Conservation (phyloP, 2,797 vertebrate species). For the Spinus olivaceus region DNA sequence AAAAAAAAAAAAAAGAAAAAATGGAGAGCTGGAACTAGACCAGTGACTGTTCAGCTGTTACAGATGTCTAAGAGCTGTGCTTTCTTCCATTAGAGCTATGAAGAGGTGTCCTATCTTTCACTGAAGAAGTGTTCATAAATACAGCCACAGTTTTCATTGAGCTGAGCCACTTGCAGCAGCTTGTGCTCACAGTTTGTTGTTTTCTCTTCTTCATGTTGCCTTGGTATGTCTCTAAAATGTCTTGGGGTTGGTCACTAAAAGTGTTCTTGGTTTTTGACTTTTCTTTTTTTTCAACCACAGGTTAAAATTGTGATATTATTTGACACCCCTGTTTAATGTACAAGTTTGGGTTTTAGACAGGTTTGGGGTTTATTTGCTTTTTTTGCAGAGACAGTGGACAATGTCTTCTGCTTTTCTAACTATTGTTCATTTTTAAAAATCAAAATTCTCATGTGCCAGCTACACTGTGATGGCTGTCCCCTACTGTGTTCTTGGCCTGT, state of each 20-base stretch:
- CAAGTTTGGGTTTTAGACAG: not conserved
- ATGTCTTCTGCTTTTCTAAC: not conserved
- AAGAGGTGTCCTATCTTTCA: not conserved
- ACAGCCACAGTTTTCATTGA: not conserved
- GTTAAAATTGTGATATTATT: not conserved
- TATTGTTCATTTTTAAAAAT: not conserved
- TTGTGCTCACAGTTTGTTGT: not conserved
- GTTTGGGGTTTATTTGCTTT: not conserved
- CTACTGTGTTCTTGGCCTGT: slow-evolving; percentile 26
- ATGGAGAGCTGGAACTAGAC: not conserved
- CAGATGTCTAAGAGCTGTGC: not conserved
- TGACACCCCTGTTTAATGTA: not conserved
- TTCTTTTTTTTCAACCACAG: not conserved
- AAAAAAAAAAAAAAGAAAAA: fast-evolving
- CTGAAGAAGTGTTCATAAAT: not conserved
- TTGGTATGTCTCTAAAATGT: not conserved
- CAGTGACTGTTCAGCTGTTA: not conserved
- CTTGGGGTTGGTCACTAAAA: not conserved
- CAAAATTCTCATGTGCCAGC: not conserved
- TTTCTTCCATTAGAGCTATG: not conserved
- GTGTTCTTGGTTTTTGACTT: not conserved
- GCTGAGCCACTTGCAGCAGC: not conserved
- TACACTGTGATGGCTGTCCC: slow-evolving; percentile 8
- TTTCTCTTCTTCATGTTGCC: not conserved
- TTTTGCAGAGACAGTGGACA: not conserved